Percentiles rank a stretch among this genome's conserved stretches.
phyloP scores from a whole-genome alignment of 2,888 invertebrate genomes.

The Napeogenes sylphis region DNA sequence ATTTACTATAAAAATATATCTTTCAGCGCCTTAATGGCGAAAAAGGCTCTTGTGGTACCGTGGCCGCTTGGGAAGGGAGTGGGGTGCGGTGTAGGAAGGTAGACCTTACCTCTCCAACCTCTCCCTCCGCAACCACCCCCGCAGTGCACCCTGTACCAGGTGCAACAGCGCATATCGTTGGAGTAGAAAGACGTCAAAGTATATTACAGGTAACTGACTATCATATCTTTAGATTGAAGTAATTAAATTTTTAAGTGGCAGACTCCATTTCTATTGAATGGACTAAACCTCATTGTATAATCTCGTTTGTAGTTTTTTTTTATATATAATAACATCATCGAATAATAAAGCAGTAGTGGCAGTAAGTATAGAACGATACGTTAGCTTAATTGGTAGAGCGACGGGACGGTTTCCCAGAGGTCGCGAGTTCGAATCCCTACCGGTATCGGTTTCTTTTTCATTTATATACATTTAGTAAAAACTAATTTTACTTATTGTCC shows the following conservation, averaged over 20 bases:
- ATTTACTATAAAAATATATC: neutral
- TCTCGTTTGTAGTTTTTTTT: no score
- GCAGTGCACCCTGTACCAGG: conserved; percentile 59
- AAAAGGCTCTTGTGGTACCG: conserved; percentile 81
- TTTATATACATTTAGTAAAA: no score
- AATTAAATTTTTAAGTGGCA: neutral
- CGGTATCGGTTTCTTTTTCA: no score
- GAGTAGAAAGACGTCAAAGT: conserved; percentile 68
- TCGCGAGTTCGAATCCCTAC: no score
- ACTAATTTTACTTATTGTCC: no score
- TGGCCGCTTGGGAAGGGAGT: conserved; percentile 81
- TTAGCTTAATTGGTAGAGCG: no score
- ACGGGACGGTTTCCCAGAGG: no score
- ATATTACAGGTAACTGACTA: conserved; percentile 67
- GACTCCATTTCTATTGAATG: neutral
- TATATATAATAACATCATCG: no score
- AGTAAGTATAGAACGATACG: no score
- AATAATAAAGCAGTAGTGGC: no score
- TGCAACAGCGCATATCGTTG: conserved; percentile 57
- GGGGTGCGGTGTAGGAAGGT: conserved; percentile 80
- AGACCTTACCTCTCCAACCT: conserved; percentile 68
- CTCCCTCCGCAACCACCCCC: conserved; percentile 59
- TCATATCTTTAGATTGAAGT: neutral
- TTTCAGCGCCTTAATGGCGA: conserved; percentile 81
- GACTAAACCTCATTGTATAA: no score